Conservation (phyloP, 2,797 vertebrate genomes). For the Chaetophractus vellerosus region DNA sequence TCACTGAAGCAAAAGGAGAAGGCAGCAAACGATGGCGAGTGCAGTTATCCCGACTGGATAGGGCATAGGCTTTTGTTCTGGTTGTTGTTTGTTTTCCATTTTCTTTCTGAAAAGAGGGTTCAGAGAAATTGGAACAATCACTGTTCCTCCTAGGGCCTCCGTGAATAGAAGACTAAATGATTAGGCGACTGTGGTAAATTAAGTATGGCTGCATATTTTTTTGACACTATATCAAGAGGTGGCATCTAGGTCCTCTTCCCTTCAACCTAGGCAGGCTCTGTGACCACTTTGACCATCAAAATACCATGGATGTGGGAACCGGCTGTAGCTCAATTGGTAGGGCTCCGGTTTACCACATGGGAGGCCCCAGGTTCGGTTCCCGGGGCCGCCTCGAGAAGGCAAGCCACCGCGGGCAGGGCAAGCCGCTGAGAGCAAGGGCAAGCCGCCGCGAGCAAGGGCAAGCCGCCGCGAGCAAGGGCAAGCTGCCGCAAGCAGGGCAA, state of each 20-base stretch:
- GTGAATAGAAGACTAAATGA: background rate
- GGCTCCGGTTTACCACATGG: no score
- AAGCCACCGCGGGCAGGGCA: no score
- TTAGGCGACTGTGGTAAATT: background rate
- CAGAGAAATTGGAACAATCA: background rate
- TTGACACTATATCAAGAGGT: background rate
- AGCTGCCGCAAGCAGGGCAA: no score
- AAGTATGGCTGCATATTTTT: background rate
- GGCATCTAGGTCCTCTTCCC: background rate
- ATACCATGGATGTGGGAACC: background rate
- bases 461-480: no score
- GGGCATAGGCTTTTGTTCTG: background rate
- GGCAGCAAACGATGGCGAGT: background rate
- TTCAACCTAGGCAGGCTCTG: background rate
- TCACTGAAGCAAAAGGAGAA: background rate
- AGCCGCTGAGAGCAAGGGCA: no score
- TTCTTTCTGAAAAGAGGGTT: conserved; percentile 12
- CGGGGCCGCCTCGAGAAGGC: no score
- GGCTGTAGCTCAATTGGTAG: no score
- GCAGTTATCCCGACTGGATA: background rate
- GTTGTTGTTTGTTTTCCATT: background rate
- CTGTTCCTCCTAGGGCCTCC: background rate
- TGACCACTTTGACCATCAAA: background rate
- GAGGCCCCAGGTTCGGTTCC: no score
- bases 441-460: no score